Base-by-base conservation (phyloP, 2,113 vertebrate species). In the Indicator maculatus region DNA sequence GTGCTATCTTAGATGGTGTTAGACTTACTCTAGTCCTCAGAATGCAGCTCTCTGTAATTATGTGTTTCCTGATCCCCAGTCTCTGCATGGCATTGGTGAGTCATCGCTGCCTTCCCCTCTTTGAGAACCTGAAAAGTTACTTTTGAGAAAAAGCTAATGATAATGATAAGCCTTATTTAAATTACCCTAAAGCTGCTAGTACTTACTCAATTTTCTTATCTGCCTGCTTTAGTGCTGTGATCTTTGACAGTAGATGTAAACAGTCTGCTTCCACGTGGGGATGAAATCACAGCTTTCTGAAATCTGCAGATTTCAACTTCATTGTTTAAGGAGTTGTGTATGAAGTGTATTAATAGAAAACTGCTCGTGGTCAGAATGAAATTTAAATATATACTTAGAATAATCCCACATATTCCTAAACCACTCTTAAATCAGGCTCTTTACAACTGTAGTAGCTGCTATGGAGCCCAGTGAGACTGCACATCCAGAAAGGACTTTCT, bases 111-210 rank as follows among this genome's bases (percentile, higher is more conserved):
- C 39, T 66, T 41, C 72, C 86, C 79, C 55, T 15, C 71, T 58
- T 27, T 63, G 20, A 80, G 60, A 59, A 72, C 44, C 50, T 71
- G 33, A 47, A 71, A 52, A 23, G 38, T 36, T 50, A 11, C 0
- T 69, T 61, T 0, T 0, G 69, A 69, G 50, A 50, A 75, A 55
- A 53, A 70, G 17, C 2, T 3, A 0, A 8, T 16, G 0, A 7
- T 16, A 19, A 14, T 31, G 26, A 19, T 76, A 10, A 88, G 6
- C 41, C 5, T 72, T 52, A 9, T 60, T 84, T 47, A 44, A 76
- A 59, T 78, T 4, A 19, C 38, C 41, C 58, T 81, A 16, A 81
- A 74, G n/a, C 76, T 67, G 58, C 47, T 84, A 14, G 26, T 5
- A 12, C 15, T 50, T 36, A 12, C 15, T 50, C n/a, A 53, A 16